phyloP scores from a whole-genome alignment of 64 coral and sea anemone genomes.

The Platygyra sinensis region DNA sequence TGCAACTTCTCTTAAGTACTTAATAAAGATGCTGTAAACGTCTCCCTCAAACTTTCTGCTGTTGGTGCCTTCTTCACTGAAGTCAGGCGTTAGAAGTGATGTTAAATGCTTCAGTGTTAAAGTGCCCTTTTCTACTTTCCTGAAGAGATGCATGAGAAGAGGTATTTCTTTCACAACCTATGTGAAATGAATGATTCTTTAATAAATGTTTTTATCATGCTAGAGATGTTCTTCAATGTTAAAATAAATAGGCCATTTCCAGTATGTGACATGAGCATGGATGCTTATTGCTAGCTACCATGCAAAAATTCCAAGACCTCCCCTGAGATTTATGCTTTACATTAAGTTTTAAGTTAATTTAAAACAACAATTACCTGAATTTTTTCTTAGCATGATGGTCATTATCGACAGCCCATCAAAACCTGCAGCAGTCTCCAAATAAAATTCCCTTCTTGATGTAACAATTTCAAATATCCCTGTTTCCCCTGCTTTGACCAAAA shows the following conservation, averaged over 20 bases:
- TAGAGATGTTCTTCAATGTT: not conserved
- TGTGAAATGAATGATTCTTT: not conserved
- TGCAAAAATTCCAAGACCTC: too few species aligned
- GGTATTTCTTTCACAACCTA: slow-evolving; percentile 42
- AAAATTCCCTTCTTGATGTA: too few species aligned
- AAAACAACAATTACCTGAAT: too few species aligned
- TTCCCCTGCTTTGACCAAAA: not conserved
- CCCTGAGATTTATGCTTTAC: too few species aligned
- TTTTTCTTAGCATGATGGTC: too few species aligned
- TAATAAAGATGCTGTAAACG: slow-evolving; percentile 43
- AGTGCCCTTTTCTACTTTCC: not conserved
- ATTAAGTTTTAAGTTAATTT: too few species aligned
- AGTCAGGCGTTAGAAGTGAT: slow-evolving; percentile 35
- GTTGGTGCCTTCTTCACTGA: slow-evolving; percentile 61
- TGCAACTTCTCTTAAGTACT: slow-evolving; percentile 59
- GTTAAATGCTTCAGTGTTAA: slow-evolving; percentile 18
- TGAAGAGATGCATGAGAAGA: slow-evolving; percentile 38
- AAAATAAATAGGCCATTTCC: not conserved
- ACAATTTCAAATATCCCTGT: too few species aligned
- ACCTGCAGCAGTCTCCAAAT: too few species aligned
- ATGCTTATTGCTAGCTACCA: too few species aligned
- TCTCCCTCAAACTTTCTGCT: slow-evolving; percentile 29
- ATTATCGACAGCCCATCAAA: too few species aligned
- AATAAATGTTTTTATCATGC: not conserved
- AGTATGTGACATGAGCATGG: too few species aligned